phyloP scores from a whole-genome alignment of 2,113 vertebrate genomes.

The Pollimyrus isidori region DNA sequence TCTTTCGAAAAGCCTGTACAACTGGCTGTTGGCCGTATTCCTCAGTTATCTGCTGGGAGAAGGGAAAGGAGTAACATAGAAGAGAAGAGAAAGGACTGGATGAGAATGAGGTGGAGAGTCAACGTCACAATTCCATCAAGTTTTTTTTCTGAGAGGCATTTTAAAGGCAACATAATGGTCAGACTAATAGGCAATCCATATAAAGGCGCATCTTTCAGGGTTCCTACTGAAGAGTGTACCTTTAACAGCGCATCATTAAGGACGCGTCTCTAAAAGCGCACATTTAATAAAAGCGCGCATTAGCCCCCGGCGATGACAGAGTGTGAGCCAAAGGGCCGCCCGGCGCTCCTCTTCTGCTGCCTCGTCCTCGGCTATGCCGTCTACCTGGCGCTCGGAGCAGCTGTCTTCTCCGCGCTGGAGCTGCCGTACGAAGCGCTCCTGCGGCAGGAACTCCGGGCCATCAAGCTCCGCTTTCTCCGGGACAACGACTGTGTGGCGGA shows the following conservation, averaged over 20 bases:
- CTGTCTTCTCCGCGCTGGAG: slow-evolving; percentile 88
- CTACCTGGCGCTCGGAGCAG: slow-evolving; percentile 81
- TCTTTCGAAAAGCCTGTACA: not conserved
- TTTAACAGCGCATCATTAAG: not conserved
- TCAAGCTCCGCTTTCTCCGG: slow-evolving; percentile 69
- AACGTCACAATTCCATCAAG: not conserved
- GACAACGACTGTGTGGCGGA: slow-evolving; percentile 79
- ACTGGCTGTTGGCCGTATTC: not conserved
- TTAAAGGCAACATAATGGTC: not conserved
- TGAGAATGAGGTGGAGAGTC: not conserved
- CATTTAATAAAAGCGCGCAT: not conserved
- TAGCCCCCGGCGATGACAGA: not conserved
- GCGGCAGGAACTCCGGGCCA: slow-evolving; percentile 64
- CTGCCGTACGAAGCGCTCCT: slow-evolving; percentile 78
- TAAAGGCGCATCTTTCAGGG: not conserved
- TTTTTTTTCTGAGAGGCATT: not conserved
- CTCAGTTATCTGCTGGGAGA: not conserved
- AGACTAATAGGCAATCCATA: no score
- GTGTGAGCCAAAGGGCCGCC: slow-evolving; percentile 48
- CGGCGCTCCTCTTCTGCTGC: slow-evolving; percentile 68
- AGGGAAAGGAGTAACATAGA: not conserved
- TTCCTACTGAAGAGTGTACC: not conserved
- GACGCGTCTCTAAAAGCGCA: not conserved
- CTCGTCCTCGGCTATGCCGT: slow-evolving; percentile 70
- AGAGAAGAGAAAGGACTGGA: not conserved